Base-by-base conservation (phyloP, 2,113 vertebrate genomes). In the Sus scrofa region DNA sequence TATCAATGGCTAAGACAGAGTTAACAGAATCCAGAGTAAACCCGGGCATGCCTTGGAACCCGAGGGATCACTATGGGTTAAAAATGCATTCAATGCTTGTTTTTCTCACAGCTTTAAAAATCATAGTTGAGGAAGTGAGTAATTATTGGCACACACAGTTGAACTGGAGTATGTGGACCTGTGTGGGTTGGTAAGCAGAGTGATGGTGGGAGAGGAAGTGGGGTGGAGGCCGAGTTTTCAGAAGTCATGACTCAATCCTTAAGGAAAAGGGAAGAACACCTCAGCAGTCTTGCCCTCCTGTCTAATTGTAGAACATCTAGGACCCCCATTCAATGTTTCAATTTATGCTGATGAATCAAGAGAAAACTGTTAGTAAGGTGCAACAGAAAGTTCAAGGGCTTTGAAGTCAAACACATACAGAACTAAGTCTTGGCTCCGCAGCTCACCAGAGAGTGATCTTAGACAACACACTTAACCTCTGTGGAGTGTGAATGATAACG, bases 61-160 rank as follows among this genome's bases (percentile, higher is more conserved):
- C 0, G 0, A 79, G n/a, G 44, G 81, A 24, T 44, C 7, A 10
- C n/a, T 74, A 2, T 22, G 79, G 70, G 39, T 39, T 86, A 91
- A 67, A 93, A 78, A 79, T 20, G 13, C 13, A 16, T 24, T 52
- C 11, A 6, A 0, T 73, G 22, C 73, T 79, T 87, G 19, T 82
- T 84, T 86, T 37, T 73, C 37, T 67, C 39, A 92, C 14, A 70
- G 34, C 39, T 93, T 65, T 95, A 86, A 65, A 92, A 44, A 67
- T 37, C 77, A 60, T 32, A 19, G n/a, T n/a, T 81, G 54, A 68
- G 39, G 78, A 73, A 75, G 34, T 5, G 27, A 82, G 19, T 37
- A 34, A 77, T 39, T 22, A 56, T 26, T 6, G 44, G 81, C 22
- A n/a, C 1, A 14, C 60, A 20, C 1, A 50, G 26, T 1, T 91